phyloP scores from a whole-genome alignment of 2,113 vertebrate species.

The Microtus montanus region DNA sequence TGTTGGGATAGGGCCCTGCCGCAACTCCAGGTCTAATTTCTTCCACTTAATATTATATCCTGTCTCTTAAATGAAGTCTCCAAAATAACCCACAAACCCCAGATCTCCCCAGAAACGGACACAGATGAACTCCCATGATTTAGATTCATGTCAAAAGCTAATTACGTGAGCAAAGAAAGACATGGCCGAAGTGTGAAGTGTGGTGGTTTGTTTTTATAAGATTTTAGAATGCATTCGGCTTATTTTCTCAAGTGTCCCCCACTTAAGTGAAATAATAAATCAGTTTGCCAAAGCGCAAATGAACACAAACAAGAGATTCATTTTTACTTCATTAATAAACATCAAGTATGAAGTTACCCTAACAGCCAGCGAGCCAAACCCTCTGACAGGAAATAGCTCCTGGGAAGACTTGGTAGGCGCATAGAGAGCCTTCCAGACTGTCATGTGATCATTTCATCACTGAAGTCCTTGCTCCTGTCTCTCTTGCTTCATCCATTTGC shows the following conservation, averaged over 20 bases:
- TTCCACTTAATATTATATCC: not conserved
- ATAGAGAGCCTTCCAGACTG: not conserved
- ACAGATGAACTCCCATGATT: conserved; percentile 8
- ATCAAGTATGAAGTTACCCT: not conserved
- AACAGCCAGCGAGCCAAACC: not conserved
- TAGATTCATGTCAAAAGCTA: not conserved
- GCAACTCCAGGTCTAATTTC: not conserved
- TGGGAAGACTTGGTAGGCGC: not conserved
- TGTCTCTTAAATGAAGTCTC: conserved; percentile 29
- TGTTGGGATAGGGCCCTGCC: not conserved
- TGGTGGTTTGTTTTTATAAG: conserved; percentile 34
- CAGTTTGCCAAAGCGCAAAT: conserved; percentile 52
- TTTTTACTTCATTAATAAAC: conserved; percentile 66
- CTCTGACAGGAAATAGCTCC: conserved; percentile 18
- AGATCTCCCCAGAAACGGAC: not conserved
- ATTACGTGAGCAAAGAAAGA: conserved; percentile 30
- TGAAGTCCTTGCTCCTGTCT: not conserved
- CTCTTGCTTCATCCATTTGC: not conserved
- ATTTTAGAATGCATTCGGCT: conserved; percentile 39
- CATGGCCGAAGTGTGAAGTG: not conserved
- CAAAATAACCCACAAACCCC: not conserved
- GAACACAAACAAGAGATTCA: conserved; percentile 55
- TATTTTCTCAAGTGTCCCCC: conserved; percentile 56
- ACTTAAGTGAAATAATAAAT: conserved; percentile 66
- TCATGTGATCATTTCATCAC: not conserved